Conservation (phyloP, 2,113 vertebrate genomes). For the Dendropsophus ebraccatus region DNA sequence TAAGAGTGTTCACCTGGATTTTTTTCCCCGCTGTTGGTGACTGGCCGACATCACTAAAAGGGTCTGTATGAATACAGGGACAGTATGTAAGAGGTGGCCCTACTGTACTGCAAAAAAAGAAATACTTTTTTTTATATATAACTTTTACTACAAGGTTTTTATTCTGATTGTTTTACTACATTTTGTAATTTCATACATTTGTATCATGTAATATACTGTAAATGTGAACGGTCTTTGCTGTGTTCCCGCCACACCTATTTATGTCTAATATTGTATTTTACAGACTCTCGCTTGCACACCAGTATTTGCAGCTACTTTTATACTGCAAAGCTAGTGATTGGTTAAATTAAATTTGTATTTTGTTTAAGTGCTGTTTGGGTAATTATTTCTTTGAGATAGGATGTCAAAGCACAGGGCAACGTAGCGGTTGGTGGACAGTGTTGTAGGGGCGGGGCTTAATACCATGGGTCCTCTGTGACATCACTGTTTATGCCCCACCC, state of each 20-base stretch:
- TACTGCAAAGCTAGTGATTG: background rate
- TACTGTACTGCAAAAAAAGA: background rate
- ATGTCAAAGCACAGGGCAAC: too few species aligned
- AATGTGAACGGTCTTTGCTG: background rate
- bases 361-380: background rate
- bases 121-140: background rate
- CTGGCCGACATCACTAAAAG: background rate
- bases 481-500: too few species aligned
- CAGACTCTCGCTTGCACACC: background rate
- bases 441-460: too few species aligned
- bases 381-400: too few species aligned
- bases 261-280: background rate
- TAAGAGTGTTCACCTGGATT: background rate
- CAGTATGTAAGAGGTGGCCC: background rate
- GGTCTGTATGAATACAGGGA: background rate
- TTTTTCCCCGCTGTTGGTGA: background rate
- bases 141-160: background rate
- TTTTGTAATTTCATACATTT: background rate
- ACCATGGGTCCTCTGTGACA: too few species aligned
- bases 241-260: background rate
- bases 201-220: background rate
- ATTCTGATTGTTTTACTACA: background rate
- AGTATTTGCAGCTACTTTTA: background rate
- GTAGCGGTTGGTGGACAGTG: too few species aligned
- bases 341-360: conserved; percentile 2